Base-by-base conservation (phyloP, 2,888 invertebrate genomes). In the Pyrochroa serraticornis region DNA sequence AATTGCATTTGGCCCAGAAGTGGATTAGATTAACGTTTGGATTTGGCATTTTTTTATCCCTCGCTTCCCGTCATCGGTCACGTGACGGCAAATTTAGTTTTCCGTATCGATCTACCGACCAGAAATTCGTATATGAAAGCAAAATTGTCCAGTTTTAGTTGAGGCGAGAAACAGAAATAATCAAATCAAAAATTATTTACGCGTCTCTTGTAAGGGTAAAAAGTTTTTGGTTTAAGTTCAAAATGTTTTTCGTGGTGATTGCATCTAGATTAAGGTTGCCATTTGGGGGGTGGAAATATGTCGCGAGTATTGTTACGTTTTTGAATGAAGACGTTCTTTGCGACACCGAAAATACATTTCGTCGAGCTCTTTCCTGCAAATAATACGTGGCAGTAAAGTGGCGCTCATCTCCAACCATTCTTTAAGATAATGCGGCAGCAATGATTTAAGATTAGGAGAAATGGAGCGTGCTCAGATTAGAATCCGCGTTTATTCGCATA, bases 1-100 rank as follows among this genome's bases (percentile, higher is more conserved):
- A 74, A 76, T 74, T 72, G 75, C 75, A 76, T 76, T 75, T 74
- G 72, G 75, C 74, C 75, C 71, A 72, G 68, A 73, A 71, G 73
- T 72, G 71, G 75, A 74, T 75, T 74, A 74, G 75, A 73, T 74
- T 74, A 73, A 68, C 57, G 64, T 65, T 67, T 58, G 67, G 67
- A 65, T 68, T 70, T 70, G 65, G 67, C 68, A 64, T 61, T 64
- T 66, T 65, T 64, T 64, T 62, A 62, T 66, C 60, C 59, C 36
- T 50, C 60, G 53, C 56, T 51, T 60, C 46, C 55, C 65, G 64
- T 55, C 50, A 36, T 49, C 12, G 31, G 48, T 48, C 52, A 52
- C 48, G 30, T 44, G 49, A 33, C 32, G 33, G 39, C 39, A 43
- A 13, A 36, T 33, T 41, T 39, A 37, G 10, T 32, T 36, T 38